Evolutionary conservation across 1,140 invertebrate genomes (phyloP).

Genomic region (Neotoxoptera formosana): DNA sequence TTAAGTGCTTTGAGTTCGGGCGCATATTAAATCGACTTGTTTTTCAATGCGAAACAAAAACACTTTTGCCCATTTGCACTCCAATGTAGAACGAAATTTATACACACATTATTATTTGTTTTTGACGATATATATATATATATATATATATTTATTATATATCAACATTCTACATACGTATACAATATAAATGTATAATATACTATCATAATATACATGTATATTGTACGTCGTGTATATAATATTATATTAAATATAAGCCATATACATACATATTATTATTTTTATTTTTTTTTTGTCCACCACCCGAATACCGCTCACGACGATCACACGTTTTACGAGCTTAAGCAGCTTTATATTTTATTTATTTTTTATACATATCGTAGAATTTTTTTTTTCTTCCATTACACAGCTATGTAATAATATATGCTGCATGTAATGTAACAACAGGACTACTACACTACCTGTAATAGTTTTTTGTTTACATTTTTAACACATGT

Average conservation of each 20-base stretch:
- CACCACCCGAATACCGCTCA: slow-evolving; percentile 43
- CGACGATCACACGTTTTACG: slow-evolving; percentile 50
- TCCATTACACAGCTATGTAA: slow-evolving; percentile 56
- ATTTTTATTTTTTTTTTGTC: slow-evolving; percentile 25
- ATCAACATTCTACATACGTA: neutral
- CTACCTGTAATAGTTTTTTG: slow-evolving; percentile 49
- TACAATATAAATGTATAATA: neutral
- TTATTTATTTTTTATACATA: slow-evolving; percentile 31
- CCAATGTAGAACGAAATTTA: neutral
- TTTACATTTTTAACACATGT: slow-evolving; percentile 40
- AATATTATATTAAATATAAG: neutral
- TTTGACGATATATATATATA: neutral
- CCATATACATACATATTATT: neutral
- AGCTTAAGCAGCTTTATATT: slow-evolving; percentile 50
- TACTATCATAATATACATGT: neutral
- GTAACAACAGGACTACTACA: slow-evolving; percentile 56
- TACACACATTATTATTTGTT: neutral
- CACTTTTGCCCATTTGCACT: slow-evolving; percentile 1
- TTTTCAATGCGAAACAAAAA: slow-evolving; percentile 8
- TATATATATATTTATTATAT: neutral
- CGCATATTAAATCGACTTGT: neutral
- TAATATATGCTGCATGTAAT: slow-evolving; percentile 59
- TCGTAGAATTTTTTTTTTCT: slow-evolving; percentile 54
- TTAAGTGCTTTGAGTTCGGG: neutral
- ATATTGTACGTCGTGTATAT: neutral